These are phyloP conservation scores for Microcebus ravelobensis DNA, from an alignment of 2,113 vertebrate species.

Conservation along the genomic window DNA sequence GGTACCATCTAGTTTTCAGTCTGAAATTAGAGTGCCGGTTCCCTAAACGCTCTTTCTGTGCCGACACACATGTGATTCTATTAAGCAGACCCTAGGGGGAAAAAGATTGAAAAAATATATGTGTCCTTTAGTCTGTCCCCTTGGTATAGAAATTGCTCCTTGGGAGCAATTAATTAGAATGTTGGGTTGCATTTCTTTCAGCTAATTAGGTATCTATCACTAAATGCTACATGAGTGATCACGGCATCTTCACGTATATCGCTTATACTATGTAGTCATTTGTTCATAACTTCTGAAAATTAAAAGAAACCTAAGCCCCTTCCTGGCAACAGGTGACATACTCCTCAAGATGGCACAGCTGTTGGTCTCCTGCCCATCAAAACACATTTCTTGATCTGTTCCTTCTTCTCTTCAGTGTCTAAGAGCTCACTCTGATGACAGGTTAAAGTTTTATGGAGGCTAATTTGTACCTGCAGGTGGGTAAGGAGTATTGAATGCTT, in stretches of 20 bases:
- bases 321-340: not conserved
- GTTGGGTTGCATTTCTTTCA: not conserved
- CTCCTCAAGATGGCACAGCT: not conserved
- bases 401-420: not conserved
- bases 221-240: not conserved
- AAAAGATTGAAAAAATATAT: not conserved
- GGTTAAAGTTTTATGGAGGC: not conserved
- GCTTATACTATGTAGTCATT: not conserved
- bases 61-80: too few species aligned
- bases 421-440: not conserved
- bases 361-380: not conserved
- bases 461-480: not conserved
- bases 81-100: not conserved
- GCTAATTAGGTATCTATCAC: not conserved
- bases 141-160: not conserved
- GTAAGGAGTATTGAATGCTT: not conserved
- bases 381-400: fast-evolving
- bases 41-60: not conserved
- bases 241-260: not conserved
- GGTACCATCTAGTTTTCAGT: not conserved
- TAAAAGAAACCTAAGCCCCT: not conserved
- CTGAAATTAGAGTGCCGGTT: not conserved
- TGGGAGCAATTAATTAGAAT: not conserved
- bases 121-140: not conserved
- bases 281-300: not conserved